A percentile compares a stretch with the other conserved stretches of the same genome.
phyloP scores from a whole-genome alignment of 2,888 invertebrate species.

The Andrena flavipes region DNA sequence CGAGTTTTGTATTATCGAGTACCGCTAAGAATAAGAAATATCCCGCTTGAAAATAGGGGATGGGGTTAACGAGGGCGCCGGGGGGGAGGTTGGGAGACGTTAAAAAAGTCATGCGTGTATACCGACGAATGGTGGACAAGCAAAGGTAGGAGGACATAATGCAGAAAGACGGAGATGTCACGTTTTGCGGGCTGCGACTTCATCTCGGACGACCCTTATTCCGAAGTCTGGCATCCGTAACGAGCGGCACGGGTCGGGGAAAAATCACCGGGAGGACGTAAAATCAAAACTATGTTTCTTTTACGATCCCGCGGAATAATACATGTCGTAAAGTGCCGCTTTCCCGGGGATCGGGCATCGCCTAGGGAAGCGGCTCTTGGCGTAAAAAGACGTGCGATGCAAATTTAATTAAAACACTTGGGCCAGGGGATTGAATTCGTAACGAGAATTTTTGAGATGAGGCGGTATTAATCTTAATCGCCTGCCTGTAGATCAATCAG shows the following conservation, averaged over 20 bases:
- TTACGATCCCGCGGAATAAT: slow-evolving; percentile 57
- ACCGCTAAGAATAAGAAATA: slow-evolving; percentile 51
- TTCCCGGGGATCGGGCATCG: not conserved
- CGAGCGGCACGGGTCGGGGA: slow-evolving; percentile 41
- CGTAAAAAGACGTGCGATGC: slow-evolving; percentile 19
- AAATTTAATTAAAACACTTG: slow-evolving; percentile 23
- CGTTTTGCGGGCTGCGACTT: slow-evolving; percentile 36
- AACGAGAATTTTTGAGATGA: not conserved
- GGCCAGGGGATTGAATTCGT: not conserved
- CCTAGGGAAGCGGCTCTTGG: not conserved
- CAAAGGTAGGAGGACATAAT: slow-evolving; percentile 20
- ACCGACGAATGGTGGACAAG: slow-evolving; percentile 33
- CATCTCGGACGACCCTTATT: slow-evolving; percentile 53
- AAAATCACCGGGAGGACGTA: slow-evolving; percentile 52
- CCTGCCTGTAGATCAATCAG: slow-evolving; percentile 6
- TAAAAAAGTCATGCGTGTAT: slow-evolving; percentile 45
- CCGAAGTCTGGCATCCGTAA: slow-evolving; percentile 52
- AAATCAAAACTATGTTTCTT: slow-evolving; percentile 60
- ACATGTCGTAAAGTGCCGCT: slow-evolving; percentile 42
- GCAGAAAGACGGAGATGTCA: slow-evolving; percentile 35
- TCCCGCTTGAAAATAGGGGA: not conserved
- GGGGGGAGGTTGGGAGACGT: slow-evolving; percentile 25
- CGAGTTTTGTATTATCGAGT: slow-evolving; percentile 45
- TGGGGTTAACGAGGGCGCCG: slow-evolving; percentile 36
- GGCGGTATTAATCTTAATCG: slow-evolving; percentile 9